Evolutionary conservation across 2,888 invertebrate genomes (phyloP), one percentile per base, ranked within the genome.

Genomic region (Nebria salina): DNA sequence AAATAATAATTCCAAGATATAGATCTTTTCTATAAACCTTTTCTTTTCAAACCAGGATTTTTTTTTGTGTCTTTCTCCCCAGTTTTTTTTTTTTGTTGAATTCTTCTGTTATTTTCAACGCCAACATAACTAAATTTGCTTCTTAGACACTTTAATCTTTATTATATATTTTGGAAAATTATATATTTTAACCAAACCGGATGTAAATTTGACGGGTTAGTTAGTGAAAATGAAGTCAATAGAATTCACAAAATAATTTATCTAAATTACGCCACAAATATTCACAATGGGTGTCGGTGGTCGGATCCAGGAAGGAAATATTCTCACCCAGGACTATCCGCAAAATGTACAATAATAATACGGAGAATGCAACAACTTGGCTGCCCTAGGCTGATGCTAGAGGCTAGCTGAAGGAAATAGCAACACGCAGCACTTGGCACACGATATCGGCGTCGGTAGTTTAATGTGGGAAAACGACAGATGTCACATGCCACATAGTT

Each of bases 1-100:
- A 70, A 70, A 70, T 70, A 25, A 68, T 68, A 25, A 25, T 26
- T 68, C 7, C 68, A 26, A 70, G 54, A 54, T 54, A 54, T 54
- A 54, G 54, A 54, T 54, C 13, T 70, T 25, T 70, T 20, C 70
- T 25, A 20, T 70, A 70, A 70, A 13, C 9, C 11, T 20, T 34
- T 25, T 70, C 68, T 68, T 25, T n/a, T 13, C n/a, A 15, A 66
- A 66, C 66, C 13, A 66, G 15, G 25, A 25, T 70, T 70, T 70
- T 70, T 11, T 26, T 70, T 70, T 70, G 70, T 70, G 7, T 26
- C 8, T 54, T 2, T 54, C 13, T 54, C 13, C 13, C 54, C 8
- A 13, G 54, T 54, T 54, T 54, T 13, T 54, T 11, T 3, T 54
- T 3, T 54, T 8, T 43, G 43, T 43, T 43, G 9, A 9, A 54